These are phyloP conservation scores for Notodonta dromedarius DNA, from an alignment of 2,888 invertebrate species.

Conservation along the genomic window DNA sequence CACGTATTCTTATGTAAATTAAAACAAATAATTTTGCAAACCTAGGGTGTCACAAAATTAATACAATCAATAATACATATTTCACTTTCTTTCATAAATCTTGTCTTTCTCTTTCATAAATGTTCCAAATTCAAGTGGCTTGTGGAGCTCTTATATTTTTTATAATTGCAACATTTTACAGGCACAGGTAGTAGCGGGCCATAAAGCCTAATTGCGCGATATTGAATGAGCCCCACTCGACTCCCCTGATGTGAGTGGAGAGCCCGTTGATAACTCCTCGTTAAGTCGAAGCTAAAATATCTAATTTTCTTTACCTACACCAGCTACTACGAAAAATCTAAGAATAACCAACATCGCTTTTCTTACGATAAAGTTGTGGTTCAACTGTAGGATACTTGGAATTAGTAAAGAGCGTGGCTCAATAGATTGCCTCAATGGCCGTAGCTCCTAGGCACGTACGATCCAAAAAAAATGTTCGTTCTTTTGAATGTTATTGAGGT, in stretches of 20 bases:
- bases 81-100: background rate
- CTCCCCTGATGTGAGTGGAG: constrained; percentile 31
- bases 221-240: constrained; percentile 53
- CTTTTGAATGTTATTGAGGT: too few relatives aligned
- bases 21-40: background rate
- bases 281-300: constrained; percentile 64
- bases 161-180: constrained; percentile 56
- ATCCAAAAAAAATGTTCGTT: too few relatives aligned
- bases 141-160: background rate
- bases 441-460: too few relatives aligned
- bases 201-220: constrained; percentile 61
- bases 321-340: constrained; percentile 65
- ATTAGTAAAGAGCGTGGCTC: too few relatives aligned
- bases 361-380: background rate
- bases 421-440: too few relatives aligned
- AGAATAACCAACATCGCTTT: constrained; percentile 55
- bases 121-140: background rate
- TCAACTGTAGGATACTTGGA: background rate
- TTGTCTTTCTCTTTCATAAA: too few relatives aligned
- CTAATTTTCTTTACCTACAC: constrained; percentile 67
- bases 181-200: constrained; percentile 25
- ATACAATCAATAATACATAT: too few relatives aligned
- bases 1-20: background rate
- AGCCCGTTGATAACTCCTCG: constrained; percentile 64
- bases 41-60: too few relatives aligned